Conservation (phyloP, 1,140 invertebrate species). For the Zaprionus taronus region DNA sequence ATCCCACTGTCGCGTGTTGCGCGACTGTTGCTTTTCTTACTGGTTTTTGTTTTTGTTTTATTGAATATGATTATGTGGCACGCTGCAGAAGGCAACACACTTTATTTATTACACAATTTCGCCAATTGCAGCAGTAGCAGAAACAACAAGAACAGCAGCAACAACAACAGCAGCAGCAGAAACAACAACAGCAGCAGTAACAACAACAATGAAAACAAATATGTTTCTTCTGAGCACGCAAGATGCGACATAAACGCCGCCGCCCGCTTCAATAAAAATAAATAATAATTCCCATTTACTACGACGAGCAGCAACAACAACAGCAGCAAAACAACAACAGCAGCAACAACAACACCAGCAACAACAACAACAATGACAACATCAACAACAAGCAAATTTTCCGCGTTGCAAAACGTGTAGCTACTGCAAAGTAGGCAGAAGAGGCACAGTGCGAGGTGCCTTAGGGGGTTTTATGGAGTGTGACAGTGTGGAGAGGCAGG, state of each 20-base stretch:
- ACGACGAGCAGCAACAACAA: slow-evolving; percentile 51
- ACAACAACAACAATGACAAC: slow-evolving; percentile 28
- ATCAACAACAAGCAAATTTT: neutral
- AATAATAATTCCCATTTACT: slow-evolving; percentile 78
- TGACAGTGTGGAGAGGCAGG: too few relatives aligned
- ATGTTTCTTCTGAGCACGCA: slow-evolving; percentile 44
- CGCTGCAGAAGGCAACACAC: slow-evolving; percentile 78
- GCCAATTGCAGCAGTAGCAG: slow-evolving; percentile 33
- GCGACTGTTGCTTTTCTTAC: too few relatives aligned
- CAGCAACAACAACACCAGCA: slow-evolving; percentile 17
- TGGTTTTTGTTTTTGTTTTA: slow-evolving; percentile 64
- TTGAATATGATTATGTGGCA: slow-evolving; percentile 83
- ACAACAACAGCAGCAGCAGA: slow-evolving; percentile 34
- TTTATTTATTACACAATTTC: slow-evolving; percentile 80
- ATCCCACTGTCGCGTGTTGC: too few relatives aligned
- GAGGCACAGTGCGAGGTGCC: too few relatives aligned
- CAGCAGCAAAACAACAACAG: slow-evolving; percentile 47
- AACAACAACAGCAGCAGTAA: slow-evolving; percentile 54
- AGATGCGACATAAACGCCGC: slow-evolving; percentile 60
- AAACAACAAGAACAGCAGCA: slow-evolving; percentile 7
- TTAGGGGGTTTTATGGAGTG: too few relatives aligned
- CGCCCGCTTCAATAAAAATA: slow-evolving; percentile 73
- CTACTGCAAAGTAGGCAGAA: too few relatives aligned
- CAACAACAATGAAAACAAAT: slow-evolving; percentile 67
- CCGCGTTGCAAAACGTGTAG: neutral